Conservation (phyloP, 1,140 invertebrate species). For the Nilaparvata lugens region DNA sequence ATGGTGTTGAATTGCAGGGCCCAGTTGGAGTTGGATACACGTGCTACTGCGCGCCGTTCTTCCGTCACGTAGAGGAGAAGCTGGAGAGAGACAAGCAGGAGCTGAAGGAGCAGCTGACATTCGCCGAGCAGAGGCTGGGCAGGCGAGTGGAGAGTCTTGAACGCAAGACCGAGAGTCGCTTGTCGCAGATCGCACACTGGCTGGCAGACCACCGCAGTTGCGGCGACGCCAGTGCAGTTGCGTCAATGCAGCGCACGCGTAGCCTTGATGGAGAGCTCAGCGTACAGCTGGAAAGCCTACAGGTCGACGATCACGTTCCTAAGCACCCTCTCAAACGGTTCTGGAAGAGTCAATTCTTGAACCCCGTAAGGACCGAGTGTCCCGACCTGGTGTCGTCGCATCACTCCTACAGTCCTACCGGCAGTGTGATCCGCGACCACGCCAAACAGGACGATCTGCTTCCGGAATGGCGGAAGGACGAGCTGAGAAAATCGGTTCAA, state of each 20-base stretch:
- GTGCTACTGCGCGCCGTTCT: conserved; percentile 67
- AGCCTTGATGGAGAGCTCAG: conserved; percentile 43
- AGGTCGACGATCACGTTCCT: background rate
- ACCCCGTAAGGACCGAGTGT: conserved; percentile 3
- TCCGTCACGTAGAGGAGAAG: conserved; percentile 77
- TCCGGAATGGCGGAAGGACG: conserved; percentile 14
- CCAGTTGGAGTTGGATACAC: conserved; percentile 81
- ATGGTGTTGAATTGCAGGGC: conserved; percentile 41
- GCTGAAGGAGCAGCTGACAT: conserved; percentile 71
- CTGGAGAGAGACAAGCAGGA: conserved; percentile 77
- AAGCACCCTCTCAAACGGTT: conserved; percentile 3
- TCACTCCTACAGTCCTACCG: background rate
- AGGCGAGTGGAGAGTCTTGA: conserved; percentile 75
- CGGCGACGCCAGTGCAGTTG: background rate
- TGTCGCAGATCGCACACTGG: conserved; percentile 63
- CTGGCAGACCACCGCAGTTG: conserved; percentile 35
- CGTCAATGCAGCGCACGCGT: conserved; percentile 45
- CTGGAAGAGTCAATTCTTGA: conserved; percentile 9
- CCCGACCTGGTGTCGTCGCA: conserved; percentile 12
- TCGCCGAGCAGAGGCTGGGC: conserved; percentile 68
- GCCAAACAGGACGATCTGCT: background rate
- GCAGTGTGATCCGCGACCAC: too few relatives aligned
- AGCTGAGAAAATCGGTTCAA: conserved; percentile 43
- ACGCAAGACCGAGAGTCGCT: conserved; percentile 61
- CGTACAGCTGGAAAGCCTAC: background rate